Percentiles rank a stretch among this genome's conserved stretches.
Evolutionary conservation across 2,888 invertebrate genomes (phyloP).

Genomic region (Carpatolechia fugitivella): DNA sequence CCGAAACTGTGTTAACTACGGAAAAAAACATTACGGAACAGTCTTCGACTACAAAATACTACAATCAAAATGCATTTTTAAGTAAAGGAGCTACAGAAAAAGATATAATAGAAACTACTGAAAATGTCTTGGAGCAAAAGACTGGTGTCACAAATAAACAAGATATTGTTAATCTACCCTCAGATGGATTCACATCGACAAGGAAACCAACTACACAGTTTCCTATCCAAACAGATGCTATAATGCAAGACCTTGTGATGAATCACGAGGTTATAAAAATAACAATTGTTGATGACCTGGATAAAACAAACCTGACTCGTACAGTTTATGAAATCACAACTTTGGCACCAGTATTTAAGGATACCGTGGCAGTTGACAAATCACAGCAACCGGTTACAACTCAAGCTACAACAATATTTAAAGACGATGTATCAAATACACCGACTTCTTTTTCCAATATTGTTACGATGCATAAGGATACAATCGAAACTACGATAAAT

Average conservation of each 20-base stretch:
- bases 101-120: not conserved
- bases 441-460: not conserved
- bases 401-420: not conserved
- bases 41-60: slow-evolving; percentile 19
- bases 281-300: slow-evolving; percentile 40
- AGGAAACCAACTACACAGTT: not conserved
- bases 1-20: not conserved
- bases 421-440: not conserved
- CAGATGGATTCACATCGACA: not conserved
- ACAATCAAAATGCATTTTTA: not conserved
- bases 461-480: not conserved
- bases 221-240: slow-evolving; percentile 2
- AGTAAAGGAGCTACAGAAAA: slow-evolving; percentile 15
- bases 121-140: not conserved
- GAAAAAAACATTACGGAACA: slow-evolving; percentile 22
- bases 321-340: slow-evolving; percentile 54
- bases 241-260: slow-evolving; percentile 16
- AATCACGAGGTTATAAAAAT: slow-evolving; percentile 48
- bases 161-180: not conserved
- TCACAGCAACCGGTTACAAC: not conserved
- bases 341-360: slow-evolving; percentile 42
- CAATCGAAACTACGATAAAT: not conserved
- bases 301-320: slow-evolving; percentile 33
- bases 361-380: slow-evolving; percentile 11
- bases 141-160: not conserved